Evolutionary conservation across 37 sponge, comb jelly and placozoan species (phyloP).

Genomic region (Amphimedon queenslandica): DNA sequence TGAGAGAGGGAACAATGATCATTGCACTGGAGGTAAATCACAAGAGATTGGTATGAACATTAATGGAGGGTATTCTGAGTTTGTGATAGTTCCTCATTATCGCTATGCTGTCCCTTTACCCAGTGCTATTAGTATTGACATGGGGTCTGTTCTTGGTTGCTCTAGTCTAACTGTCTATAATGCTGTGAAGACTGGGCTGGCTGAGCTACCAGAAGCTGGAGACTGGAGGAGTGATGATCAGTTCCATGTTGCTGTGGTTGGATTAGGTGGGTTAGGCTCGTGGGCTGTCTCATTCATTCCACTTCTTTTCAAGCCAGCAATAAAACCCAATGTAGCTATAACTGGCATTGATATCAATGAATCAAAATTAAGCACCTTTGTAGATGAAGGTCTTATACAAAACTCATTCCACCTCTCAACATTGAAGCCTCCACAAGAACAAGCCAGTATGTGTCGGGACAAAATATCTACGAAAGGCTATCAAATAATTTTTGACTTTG

Average conservation of each 20-base stretch:
- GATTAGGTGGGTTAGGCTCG: constrained; percentile 38
- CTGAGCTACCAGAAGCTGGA: background rate
- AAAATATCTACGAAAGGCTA: background rate
- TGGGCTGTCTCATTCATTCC: constrained; percentile 22
- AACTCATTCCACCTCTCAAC: constrained; percentile 1
- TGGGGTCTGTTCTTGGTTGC: constrained; percentile 33
- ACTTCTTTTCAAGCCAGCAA: background rate
- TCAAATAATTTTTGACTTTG: constrained; percentile 36
- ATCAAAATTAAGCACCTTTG: background rate
- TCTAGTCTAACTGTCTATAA: constrained; percentile 26
- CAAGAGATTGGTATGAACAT: constrained; percentile 19
- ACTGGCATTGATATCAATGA: constrained; percentile 25
- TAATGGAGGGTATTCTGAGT: constrained; percentile 54
- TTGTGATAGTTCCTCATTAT: constrained; percentile 20
- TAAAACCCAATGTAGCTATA: background rate
- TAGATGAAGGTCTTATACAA: constrained; percentile 2
- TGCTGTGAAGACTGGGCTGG: constrained; percentile 15
- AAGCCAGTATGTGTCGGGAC: background rate
- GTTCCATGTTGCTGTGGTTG: constrained; percentile 24
- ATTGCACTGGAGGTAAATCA: constrained; percentile 4
- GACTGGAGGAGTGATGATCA: background rate
- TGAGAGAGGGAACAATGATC: constrained; percentile 3
- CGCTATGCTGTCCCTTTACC: constrained; percentile 11
- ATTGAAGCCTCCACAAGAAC: background rate
- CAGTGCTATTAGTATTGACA: background rate